Conservation (phyloP, 2,113 vertebrate genomes). For the Hemichromis elongatus region DNA sequence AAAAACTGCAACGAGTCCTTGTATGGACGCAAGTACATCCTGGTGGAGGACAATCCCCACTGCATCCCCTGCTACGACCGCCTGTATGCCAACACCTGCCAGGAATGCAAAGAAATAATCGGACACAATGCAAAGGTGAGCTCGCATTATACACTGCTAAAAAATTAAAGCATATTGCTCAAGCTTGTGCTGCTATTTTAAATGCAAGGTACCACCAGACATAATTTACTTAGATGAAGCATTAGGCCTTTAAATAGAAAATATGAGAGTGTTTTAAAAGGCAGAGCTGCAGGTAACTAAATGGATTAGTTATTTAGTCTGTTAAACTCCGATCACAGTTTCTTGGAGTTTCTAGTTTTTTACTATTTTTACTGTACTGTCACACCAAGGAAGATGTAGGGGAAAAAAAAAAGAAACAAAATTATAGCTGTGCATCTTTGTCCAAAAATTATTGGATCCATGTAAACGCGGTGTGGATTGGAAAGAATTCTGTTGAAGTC, state of each 20-base stretch:
- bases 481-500: not conserved
- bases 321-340: not conserved
- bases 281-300: not conserved
- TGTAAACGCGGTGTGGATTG: fast-evolving
- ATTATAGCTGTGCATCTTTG: not conserved
- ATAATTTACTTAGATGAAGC: not conserved
- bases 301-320: not conserved
- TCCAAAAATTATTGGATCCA: fast-evolving
- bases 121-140: conserved; percentile 85
- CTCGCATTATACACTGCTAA: fast-evolving
- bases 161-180: not conserved
- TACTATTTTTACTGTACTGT: too few species aligned
- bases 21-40: conserved; percentile 91
- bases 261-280: not conserved
- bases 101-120: conserved; percentile 89
- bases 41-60: conserved; percentile 83
- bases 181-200: not conserved
- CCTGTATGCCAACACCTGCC: conserved; percentile 88
- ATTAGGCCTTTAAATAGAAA: not conserved
- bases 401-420: not conserved
- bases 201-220: not conserved
- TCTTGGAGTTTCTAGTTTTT: not conserved
- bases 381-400: not conserved
- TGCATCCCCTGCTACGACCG: conserved; percentile 92
- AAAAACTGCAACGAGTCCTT: conserved; percentile 88